Conservation (phyloP, 2,888 invertebrate genomes). For the Epirrhoe alternata region DNA sequence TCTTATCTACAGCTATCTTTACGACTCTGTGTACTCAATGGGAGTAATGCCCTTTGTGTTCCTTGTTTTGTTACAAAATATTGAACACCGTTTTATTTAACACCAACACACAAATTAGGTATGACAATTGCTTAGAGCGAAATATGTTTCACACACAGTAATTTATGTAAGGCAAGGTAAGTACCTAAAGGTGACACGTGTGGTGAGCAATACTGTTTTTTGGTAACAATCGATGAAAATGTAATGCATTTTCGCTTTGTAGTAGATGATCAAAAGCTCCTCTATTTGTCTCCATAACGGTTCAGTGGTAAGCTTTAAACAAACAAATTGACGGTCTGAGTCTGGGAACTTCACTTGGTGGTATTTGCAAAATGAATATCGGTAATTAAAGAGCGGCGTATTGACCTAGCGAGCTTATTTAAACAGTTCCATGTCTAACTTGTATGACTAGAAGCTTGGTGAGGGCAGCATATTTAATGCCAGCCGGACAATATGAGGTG, state of each 20-base stretch:
- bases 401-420: constrained; percentile 22
- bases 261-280: not conserved
- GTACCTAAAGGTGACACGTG: not conserved
- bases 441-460: constrained; percentile 14
- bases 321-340: constrained; percentile 21
- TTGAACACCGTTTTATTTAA: constrained; percentile 85
- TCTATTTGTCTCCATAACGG: constrained; percentile 5
- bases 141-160: constrained; percentile 61
- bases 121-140: constrained; percentile 66
- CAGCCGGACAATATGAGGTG: not conserved
- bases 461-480: not conserved
- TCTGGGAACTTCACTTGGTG: constrained; percentile 5
- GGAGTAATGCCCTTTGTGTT: constrained; percentile 84
- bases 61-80: constrained; percentile 85
- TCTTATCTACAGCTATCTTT: constrained; percentile 43
- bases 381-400: constrained; percentile 15
- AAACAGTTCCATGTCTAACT: constrained; percentile 14
- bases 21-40: constrained; percentile 67
- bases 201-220: constrained; percentile 3
- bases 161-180: no score
- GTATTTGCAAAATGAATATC: constrained; percentile 24
- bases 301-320: constrained; percentile 23
- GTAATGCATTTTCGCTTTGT: not conserved
- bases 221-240: not conserved
- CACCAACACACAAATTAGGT: constrained; percentile 81